Evolutionary conservation across 2,888 invertebrate species (phyloP), one percentile per base, ranked within the genome.

Genomic region (Phrixothrix hirtus): DNA sequence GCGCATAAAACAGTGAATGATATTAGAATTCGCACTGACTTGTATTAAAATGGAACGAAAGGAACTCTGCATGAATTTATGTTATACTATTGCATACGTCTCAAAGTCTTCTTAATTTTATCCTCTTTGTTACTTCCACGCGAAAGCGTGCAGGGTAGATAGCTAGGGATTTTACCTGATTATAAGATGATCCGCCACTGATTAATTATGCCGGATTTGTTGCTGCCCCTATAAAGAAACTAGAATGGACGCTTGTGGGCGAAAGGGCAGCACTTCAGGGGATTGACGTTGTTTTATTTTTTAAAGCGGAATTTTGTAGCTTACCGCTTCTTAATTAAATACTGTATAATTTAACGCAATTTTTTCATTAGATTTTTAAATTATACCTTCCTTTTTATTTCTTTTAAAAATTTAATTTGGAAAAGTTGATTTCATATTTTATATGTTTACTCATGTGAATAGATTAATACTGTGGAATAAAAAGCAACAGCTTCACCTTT

Each of bases 21-120:
- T 55, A 58, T 59, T 59, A 61, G 58, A 61, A 59, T 61, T 58
- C 61, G 59, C 61, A 61, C 55, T 51, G 57, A 58, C 59, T 59
- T 51, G 60, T 55, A 57, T 60, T 60, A 60, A 59, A 60, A 45
- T 54, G 57, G 43, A 52, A 38, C 35, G 43, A 29, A 31, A 42
- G 39, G 41, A 41, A 35, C 42, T 36, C 31, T 34, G 36, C 36
- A 32, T 34, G 42, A 34, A 43, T 43, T 43, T 43, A 43, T 43
- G 42, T 43, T 32, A 34, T 12, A 41, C 30, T 17, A 25, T 13
- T 43, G 41, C 17, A 32, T 32, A 30, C 32, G 7, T 12, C 25
- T 17, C 36, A 26, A 10, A 29, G 14, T 14, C 27, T 29, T 21
- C 30, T 30, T 41, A 30, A 3, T n/a, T 38, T 38, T 38, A 27